Base-by-base conservation (phyloP, 2,797 vertebrate genomes). In the Poeciliopsis paucimaculata region DNA sequence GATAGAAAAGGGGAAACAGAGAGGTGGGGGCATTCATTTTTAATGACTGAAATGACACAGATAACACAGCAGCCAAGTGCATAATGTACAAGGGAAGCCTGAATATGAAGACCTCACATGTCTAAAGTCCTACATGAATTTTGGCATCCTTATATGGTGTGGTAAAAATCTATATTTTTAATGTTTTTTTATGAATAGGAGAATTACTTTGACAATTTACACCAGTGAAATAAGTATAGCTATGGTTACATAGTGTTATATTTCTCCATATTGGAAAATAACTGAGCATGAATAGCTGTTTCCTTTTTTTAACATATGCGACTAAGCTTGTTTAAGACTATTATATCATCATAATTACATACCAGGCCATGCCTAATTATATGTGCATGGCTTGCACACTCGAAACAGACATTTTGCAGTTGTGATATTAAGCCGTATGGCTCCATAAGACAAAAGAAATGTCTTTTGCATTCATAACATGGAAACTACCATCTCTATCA, bases 1-100 rank as follows among this genome's bases (percentile, higher is more conserved):
- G 94, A 91, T 41, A 89, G 75, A 91, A 75, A 79, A 86, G 46
- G 71, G 80, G 23, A 34, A 72, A 73, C 20, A 72, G 73, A 55
- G 72, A 57, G 28, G 62, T 4, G 73, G 57, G 62, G 36, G 36
- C 5, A 87, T 90, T 87, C 34, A 91, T 88, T 83, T 88, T 90
- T 90, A 84, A 90, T 84, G 74, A 55, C 87, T 66, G 75, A 85
- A 90, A 77, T 81, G 71, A 45, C 77, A 78, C 55, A 84, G 41
- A 82, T 13, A 73, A 70, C 83, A 80, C 72, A 80, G 87, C 79
- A 88, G 13, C 9, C 72, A 78, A 60, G 78, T 78, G 31, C 70
- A 71, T 47, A 87, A 73, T 74, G 70, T 55, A 77, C 39, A 2
- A 34, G 77, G 81, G 49, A 79, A 73, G 7, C 36, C 34, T 70